Conservation (phyloP, 2,113 vertebrate genomes). For the Typhlomys cinereus region DNA sequence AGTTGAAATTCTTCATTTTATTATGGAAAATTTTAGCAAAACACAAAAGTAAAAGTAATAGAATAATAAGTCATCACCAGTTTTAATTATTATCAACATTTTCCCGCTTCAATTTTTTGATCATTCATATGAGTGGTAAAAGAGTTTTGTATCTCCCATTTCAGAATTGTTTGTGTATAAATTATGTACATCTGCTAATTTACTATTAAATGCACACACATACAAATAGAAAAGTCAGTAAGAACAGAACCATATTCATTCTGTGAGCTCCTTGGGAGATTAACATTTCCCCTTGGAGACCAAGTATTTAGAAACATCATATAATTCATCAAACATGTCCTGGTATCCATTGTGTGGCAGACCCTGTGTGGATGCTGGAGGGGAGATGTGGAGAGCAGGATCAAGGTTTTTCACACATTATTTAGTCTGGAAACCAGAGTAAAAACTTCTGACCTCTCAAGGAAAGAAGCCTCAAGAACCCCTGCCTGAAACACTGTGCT, state of each 20-base stretch:
- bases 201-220: background rate
- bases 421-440: background rate
- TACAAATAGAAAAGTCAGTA: background rate
- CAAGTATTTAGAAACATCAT: background rate
- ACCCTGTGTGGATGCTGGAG: background rate
- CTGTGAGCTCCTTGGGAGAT: background rate
- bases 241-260: background rate
- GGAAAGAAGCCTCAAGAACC: background rate
- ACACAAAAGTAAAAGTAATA: background rate
- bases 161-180: background rate
- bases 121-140: background rate
- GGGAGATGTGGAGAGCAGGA: too few species aligned
- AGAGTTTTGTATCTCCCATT: background rate
- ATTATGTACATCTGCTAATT: background rate
- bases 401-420: too few species aligned
- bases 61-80: background rate
- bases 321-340: background rate
- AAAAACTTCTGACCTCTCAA: background rate
- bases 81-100: constrained; percentile 18
- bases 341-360: background rate
- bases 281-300: background rate
- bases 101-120: constrained; percentile 1
- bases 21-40: background rate
- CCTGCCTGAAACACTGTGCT: background rate
- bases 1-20: background rate